Evolutionary conservation across 2,888 invertebrate genomes (phyloP).

Genomic region (Yponomeuta evonymella): DNA sequence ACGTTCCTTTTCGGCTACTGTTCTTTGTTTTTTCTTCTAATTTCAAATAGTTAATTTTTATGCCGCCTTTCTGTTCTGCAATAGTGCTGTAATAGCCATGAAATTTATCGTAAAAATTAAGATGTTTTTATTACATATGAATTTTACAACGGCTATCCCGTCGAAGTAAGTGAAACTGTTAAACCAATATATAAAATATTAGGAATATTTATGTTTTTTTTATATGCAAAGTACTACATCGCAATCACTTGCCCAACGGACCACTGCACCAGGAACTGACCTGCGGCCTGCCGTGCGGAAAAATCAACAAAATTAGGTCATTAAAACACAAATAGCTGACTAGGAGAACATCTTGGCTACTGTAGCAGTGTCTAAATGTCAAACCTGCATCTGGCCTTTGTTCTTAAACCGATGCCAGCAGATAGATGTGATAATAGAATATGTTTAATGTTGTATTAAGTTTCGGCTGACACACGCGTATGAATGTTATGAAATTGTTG

Average conservation of each 20-base stretch:
- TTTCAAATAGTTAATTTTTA: neutral
- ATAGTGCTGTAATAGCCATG: too few relatives aligned
- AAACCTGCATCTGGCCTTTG: conserved; percentile 17
- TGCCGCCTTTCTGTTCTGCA: too few relatives aligned
- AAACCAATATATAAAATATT: too few relatives aligned
- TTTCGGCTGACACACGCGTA: neutral
- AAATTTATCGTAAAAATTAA: neutral
- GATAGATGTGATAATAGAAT: conserved; percentile 9
- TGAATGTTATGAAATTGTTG: neutral
- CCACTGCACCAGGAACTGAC: neutral
- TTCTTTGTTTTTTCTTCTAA: neutral
- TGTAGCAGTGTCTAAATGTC: conserved; percentile 17
- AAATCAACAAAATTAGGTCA: conserved; percentile 16
- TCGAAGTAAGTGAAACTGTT: too few relatives aligned
- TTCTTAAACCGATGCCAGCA: conserved; percentile 12
- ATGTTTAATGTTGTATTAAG: neutral
- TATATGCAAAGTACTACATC: neutral
- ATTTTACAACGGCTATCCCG: too few relatives aligned
- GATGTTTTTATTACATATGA: neutral
- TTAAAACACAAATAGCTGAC: conserved; percentile 15
- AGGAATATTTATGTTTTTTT: neutral
- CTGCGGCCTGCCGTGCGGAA: neutral
- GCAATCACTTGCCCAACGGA: too few relatives aligned
- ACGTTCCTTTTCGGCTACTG: neutral
- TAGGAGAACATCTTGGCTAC: conserved; percentile 11